Evolutionary conservation across 2,888 invertebrate genomes (phyloP), one percentile per base, ranked within the genome.

Genomic region (Papilio protenor): DNA sequence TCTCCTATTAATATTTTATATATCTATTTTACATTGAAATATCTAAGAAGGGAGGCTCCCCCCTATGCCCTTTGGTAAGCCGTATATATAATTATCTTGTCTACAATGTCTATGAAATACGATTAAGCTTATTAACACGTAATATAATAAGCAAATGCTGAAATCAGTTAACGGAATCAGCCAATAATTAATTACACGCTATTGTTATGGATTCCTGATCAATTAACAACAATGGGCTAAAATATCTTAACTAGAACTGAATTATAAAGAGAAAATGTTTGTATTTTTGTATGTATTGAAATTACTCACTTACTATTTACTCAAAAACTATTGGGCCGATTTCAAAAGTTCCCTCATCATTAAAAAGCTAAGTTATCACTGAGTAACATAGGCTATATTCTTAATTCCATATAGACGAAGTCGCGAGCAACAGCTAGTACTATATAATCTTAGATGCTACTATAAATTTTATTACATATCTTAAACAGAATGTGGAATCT

Each of bases 121-220:
- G 18, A 66, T 66, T 40, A 66, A 40, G 66, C 11, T 66, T 40
- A 66, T 66, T 2, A 64, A 61, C 64, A 64, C 33, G 6, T 40
- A 66, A 40, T 33, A 2, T 18, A 64, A 64, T 64, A n/a, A 66
- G 33, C 66, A 66, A 66, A 66, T 64, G 66, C n/a, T 66, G 40
- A 66, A 66, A 66, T 66, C 66, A n/a, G 66, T 66, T 66, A 18
- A 66, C n/a, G 11, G n/a, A 40, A 66, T 66, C 40, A n/a, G 66
- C n/a, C 2, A 40, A 40, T 66, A 66, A 40, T 66, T 40, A 66
- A 40, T n/a, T 66, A 66, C 8, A n/a, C 10, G n/a, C 40, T 66
- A 66, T 66, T 66, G 66, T n/a, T 40, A 40, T 40, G 40, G 66
- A 40, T 66, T 66, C 40, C 40, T 14, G 16, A 66, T 66, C 40